phyloP scores from a whole-genome alignment of 2,797 vertebrate species.

The Mus caroli region DNA sequence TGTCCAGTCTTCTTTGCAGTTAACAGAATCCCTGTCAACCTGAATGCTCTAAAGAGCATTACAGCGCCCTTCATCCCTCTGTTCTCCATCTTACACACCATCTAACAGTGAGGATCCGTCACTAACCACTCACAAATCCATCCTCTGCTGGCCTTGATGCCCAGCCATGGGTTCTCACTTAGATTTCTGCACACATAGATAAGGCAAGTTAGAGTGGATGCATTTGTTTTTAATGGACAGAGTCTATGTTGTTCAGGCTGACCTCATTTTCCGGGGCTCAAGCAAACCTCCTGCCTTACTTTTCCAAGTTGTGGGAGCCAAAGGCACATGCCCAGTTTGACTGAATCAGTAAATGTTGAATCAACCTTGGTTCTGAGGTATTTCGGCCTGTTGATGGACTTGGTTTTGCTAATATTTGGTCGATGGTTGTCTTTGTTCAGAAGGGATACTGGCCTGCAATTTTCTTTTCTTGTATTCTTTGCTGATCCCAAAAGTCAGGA shows the following conservation, averaged over 20 bases:
- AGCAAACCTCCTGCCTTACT: not conserved
- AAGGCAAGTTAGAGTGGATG: not conserved
- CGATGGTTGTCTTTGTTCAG: not conserved
- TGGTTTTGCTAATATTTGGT: not conserved
- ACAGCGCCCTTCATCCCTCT: not conserved
- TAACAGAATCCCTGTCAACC: not conserved
- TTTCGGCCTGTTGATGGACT: not conserved
- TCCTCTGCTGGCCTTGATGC: not conserved
- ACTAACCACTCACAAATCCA: not conserved
- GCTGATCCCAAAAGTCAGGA: not conserved
- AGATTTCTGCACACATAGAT: not conserved
- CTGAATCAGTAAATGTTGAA: not conserved
- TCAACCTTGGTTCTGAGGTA: not conserved
- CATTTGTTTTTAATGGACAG: no score
- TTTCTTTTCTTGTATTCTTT: not conserved
- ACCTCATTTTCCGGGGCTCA: not conserved
- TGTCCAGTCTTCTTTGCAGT: not conserved
- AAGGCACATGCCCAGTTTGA: not conserved
- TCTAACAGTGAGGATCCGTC: not conserved
- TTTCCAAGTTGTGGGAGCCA: no score
- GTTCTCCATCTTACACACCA: not conserved
- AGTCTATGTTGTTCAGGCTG: no score
- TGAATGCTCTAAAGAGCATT: not conserved
- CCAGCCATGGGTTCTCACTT: not conserved
- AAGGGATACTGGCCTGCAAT: not conserved